Evolutionary conservation across 2,797 vertebrate genomes (phyloP).

Genomic region (Scolopax bukidnonensis): DNA sequence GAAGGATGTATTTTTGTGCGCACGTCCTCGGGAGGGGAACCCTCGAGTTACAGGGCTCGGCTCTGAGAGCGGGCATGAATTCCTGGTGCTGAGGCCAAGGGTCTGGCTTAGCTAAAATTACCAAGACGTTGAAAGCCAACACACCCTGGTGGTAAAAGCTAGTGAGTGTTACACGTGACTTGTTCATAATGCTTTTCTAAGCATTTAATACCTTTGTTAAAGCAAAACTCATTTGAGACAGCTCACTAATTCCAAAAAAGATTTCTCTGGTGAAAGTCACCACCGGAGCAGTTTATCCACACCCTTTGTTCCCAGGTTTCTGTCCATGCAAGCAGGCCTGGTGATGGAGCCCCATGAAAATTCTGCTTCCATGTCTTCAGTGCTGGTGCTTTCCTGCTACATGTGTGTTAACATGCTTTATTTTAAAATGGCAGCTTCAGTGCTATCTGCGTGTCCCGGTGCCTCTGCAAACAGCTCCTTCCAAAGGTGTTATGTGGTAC

Average conservation of each 20-base stretch:
- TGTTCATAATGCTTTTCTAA: neutral
- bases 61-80: neutral
- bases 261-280: neutral
- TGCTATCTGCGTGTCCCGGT: neutral
- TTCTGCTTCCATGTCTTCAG: neutral
- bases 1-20: neutral
- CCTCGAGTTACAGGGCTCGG: neutral
- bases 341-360: neutral
- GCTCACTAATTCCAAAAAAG: neutral
- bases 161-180: neutral
- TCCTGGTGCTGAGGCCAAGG: neutral
- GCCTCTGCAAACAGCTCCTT: neutral
- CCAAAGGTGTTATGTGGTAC: neutral
- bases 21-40: neutral
- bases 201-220: neutral
- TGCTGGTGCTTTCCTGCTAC: neutral
- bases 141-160: neutral
- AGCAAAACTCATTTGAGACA: neutral
- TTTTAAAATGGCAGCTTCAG: neutral
- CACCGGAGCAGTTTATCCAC: neutral
- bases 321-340: neutral
- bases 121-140: neutral
- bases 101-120: neutral
- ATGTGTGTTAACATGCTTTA: neutral
- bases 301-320: neutral